Percentiles rank a stretch among this genome's conserved stretches.
Evolutionary conservation across 1,140 invertebrate species (phyloP).

Genomic region (Manduca sexta): DNA sequence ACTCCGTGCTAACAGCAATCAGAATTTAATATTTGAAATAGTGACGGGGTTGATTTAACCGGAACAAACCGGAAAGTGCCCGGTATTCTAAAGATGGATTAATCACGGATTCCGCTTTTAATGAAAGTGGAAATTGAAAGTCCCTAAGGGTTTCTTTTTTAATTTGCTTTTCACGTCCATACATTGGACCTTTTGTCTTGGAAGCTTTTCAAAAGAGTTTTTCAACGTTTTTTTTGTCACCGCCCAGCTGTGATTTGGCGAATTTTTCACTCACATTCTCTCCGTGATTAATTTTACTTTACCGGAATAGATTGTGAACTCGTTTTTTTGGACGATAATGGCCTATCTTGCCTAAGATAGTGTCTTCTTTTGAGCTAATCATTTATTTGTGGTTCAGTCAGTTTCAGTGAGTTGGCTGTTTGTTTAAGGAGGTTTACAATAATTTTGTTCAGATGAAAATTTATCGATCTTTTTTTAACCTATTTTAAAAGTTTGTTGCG

Average conservation of each 20-base stretch:
- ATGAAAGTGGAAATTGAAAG: conserved; percentile 16
- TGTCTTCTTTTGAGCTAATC: too few species aligned
- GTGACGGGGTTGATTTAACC: conserved; percentile 5
- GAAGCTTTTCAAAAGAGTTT: conserved; percentile 1
- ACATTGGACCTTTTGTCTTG: conserved; percentile 17
- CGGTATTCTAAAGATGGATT: conserved; percentile 13
- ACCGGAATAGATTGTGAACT: not conserved
- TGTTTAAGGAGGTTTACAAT: too few species aligned
- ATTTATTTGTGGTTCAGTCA: too few species aligned
- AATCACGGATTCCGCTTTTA: conserved; percentile 20
- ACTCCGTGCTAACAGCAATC: too few species aligned
- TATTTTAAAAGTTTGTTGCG: too few species aligned
- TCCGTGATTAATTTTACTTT: not conserved
- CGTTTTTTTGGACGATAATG: too few species aligned
- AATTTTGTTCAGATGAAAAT: too few species aligned
- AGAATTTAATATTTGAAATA: too few species aligned
- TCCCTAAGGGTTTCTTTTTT: conserved; percentile 19
- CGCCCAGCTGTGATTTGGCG: conserved; percentile 1
- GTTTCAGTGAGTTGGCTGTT: too few species aligned
- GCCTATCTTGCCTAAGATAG: too few species aligned
- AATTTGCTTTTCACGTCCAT: conserved; percentile 17
- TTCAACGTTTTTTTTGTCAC: not conserved
- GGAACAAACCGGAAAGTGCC: conserved; percentile 11
- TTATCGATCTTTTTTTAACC: too few species aligned
- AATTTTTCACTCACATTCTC: conserved; percentile 5